These are phyloP conservation scores for Oconnorella tubifera DNA, from an alignment of 2,888 invertebrate species.

Conservation along the genomic window DNA sequence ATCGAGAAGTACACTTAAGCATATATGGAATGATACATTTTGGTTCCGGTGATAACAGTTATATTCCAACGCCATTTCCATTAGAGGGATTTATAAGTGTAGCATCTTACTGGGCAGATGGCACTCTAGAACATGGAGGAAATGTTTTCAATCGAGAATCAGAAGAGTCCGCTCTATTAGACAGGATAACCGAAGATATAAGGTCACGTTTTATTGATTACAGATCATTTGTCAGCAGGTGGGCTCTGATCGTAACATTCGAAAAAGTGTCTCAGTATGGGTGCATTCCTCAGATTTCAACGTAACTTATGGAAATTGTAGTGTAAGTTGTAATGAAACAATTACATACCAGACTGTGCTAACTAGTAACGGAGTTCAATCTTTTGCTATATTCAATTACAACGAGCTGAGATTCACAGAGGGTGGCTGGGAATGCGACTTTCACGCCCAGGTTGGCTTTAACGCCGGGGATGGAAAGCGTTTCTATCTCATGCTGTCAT, in stretches of 20 bases:
- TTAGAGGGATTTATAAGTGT: constrained; percentile 2
- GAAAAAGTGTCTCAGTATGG: constrained; percentile 10
- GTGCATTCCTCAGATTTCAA: not conserved
- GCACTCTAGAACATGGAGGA: constrained; percentile 18
- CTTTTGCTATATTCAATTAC: constrained; percentile 18
- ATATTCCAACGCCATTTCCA: constrained; percentile 14
- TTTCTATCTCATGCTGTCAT: constrained; percentile 9
- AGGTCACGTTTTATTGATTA: constrained; percentile 10
- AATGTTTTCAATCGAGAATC: constrained; percentile 16
- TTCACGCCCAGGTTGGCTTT: constrained; percentile 16
- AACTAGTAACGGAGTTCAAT: constrained; percentile 19
- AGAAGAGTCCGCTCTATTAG: constrained; percentile 3
- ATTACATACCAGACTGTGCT: constrained; percentile 20
- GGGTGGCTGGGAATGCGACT: not conserved
- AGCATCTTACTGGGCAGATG: constrained; percentile 21
- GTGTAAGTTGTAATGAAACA: not conserved
- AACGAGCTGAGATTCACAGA: constrained; percentile 8
- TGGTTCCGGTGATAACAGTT: constrained; percentile 14
- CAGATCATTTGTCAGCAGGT: constrained; percentile 11
- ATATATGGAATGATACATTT: constrained; percentile 19
- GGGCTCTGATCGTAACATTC: constrained; percentile 16
- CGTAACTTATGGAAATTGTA: not conserved
- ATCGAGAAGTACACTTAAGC: constrained; percentile 13
- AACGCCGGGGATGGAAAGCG: constrained; percentile 21
- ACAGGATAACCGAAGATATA: constrained; percentile 5